A percentile compares a stretch with the other conserved stretches of the same genome.
Evolutionary conservation across 53 echinoderm and acorn worm genomes (phyloP).

Genomic region (Apostichopus leukothele): DNA sequence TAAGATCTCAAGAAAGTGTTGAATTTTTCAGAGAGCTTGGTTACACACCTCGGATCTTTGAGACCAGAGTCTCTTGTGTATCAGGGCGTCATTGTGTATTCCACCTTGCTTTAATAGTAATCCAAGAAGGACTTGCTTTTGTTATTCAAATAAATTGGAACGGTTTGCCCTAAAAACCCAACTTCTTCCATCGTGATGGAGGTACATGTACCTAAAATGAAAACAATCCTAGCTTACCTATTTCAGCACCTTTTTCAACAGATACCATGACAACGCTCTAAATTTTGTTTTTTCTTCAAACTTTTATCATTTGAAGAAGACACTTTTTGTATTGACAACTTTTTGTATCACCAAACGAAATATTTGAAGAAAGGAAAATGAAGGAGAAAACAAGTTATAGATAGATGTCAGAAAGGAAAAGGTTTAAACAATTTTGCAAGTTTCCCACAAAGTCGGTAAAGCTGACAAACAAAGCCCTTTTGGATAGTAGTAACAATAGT

Average conservation of each 20-base stretch:
- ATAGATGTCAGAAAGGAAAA: too few species aligned
- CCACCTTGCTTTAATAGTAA: not conserved
- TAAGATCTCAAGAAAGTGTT: constrained; percentile 23
- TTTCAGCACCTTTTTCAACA: not conserved
- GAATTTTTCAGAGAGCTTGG: constrained; percentile 26
- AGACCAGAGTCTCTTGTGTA: not conserved
- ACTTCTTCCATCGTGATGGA: not conserved
- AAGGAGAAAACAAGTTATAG: too few species aligned
- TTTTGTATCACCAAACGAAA: too few species aligned
- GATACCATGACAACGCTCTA: not conserved
- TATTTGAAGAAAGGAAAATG: too few species aligned
- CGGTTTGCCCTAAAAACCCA: not conserved
- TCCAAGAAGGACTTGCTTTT: not conserved
- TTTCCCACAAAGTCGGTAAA: too few species aligned
- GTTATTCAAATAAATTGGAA: not conserved
- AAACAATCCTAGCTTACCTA: not conserved
- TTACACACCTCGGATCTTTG: constrained; percentile 17
- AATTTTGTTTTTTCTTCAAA: not conserved
- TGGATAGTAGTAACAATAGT: too few species aligned
- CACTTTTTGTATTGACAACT: too few species aligned
- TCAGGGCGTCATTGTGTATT: not conserved
- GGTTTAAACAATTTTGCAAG: too few species aligned
- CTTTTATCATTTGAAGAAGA: not conserved
- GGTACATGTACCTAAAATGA: not conserved
- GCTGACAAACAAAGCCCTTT: too few species aligned